Evolutionary conservation across 2,113 vertebrate genomes (phyloP), one percentile per base, ranked within the genome.

Genomic region (Podarcis cretensis): DNA sequence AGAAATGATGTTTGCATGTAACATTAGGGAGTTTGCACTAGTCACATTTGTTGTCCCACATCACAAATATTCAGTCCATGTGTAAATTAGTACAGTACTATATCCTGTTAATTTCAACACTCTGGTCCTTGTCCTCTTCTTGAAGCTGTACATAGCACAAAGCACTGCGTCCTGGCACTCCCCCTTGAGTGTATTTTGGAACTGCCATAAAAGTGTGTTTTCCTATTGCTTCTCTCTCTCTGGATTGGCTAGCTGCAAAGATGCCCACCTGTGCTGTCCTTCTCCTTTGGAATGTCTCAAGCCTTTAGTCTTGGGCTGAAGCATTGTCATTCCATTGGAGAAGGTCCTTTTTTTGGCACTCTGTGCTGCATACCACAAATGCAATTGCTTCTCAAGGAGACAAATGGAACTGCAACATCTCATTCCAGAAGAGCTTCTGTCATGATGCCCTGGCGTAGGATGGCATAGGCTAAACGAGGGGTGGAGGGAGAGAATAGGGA

Each of bases 301-400:
- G 87, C 74, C 87, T 84, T 89, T 83, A 85, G 68, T 76, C 83
- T 86, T 81, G 69, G 10, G 71, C 78, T 81, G 78, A 69, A 81
- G 68, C 88, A 81, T 85, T 86, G 88, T 89, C 84, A 86, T 89
- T 89, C 88, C 78, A 86, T 85, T 89, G 83, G 88, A 81, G 83
- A 89, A 81, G 57, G 57, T 27, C 78, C 88, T 81, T 81, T 89
- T 85, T 89, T 81, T 89, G 78, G 88, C 84, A 57, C 82, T 81
- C 48, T 73, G n/a, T 81, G 78, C 40, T 85, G 83, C 84, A 86
- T 89, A 54, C 84, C 78, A 86, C 30, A 57, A 89, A 81, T 86
- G 83, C 69, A 89, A 80, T 54, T 32, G 83, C 83, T 89, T 85
- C 84, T 81, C 83, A 89, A 89, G 78, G 83, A 86, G 78, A 89